Conservation (phyloP, 2,888 invertebrate genomes). For the Coecobrya sp. region DNA sequence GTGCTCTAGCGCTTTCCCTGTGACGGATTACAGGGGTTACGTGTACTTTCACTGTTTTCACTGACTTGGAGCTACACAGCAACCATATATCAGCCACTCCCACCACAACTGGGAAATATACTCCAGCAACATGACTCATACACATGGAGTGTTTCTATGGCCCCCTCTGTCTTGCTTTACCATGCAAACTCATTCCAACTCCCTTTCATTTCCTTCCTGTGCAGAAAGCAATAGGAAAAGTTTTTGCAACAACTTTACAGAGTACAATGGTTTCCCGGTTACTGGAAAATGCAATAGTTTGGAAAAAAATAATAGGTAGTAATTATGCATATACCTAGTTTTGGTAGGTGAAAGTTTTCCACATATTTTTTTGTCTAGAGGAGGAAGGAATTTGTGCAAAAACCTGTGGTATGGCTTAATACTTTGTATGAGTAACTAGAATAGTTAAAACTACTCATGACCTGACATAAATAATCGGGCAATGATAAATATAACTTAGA, state of each 20-base stretch:
- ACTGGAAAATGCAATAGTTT: neutral
- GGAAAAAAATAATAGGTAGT: neutral
- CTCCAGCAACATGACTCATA: neutral
- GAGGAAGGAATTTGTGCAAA: neutral
- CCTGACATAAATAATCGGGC: conserved; percentile 41
- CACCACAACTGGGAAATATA: neutral
- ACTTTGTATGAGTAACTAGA: neutral
- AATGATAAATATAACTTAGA: neutral
- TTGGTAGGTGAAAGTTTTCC: neutral
- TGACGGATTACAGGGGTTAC: conserved; percentile 46
- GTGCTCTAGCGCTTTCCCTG: conserved; percentile 69
- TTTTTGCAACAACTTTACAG: neutral
- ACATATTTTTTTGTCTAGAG: neutral
- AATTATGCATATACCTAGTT: conserved; percentile 6
- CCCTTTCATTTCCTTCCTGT: neutral
- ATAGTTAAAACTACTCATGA: conserved; percentile 12
- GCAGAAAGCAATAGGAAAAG: neutral
- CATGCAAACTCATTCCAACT: neutral
- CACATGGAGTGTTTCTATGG: neutral
- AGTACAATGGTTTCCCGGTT: neutral
- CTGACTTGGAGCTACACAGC: conserved; percentile 38
- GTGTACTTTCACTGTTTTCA: conserved; percentile 78
- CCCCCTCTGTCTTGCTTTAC: neutral
- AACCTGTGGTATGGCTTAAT: neutral
- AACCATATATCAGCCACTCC: conserved; percentile 30